Base-by-base conservation (phyloP, 2,888 invertebrate species). In the Athalia circularis region DNA sequence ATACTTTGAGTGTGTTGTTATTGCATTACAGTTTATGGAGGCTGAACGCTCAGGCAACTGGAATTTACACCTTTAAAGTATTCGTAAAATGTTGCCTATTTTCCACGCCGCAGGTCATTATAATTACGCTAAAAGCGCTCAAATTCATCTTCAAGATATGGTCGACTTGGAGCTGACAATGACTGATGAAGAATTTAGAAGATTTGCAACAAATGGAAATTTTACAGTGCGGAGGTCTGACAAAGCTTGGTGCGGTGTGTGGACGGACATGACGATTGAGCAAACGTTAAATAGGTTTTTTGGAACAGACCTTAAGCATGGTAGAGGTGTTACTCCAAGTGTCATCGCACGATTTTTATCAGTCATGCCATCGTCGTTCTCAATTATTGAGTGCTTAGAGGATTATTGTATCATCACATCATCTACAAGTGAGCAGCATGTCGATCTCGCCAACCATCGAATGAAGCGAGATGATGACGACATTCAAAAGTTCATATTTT, bases 141-240 rank as follows among this genome's bases (percentile, higher is more conserved):
- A 85, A 54, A 48, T 87, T 8, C 86, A 87, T 79, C 59, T 87
- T 6, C 86, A 86, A 80, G 84, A 87, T 48, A 86, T 86, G 85
- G 50, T 29, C 8, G 61, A 79, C 13, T 65, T 84, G n/a, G 65
- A 79, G 15, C 9, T 65, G 8, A 29, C 13, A 43, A 83, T 83
- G 81, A 65, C 80, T 75, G 50, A 80, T 76, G 13, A 77, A 79
- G 43, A 74, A 80, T 11, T n/a, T n/a, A n/a, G n/a, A n/a, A n/a
- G n/a, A n/a, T n/a, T n/a, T n/a, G n/a, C n/a, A n/a, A n/a, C n/a
- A n/a, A n/a, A n/a, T n/a, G 82, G 81, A 5, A 80, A 67, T 52
- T 83, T 83, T 47, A 82, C 82, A 9, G 74, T 82, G 8, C 77
- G 80, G 9, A 68, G 82, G 65, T 65, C 80, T 0, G 81, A 83